phyloP scores from a whole-genome alignment of 2,888 invertebrate genomes.

The Parthenolecanium corni region DNA sequence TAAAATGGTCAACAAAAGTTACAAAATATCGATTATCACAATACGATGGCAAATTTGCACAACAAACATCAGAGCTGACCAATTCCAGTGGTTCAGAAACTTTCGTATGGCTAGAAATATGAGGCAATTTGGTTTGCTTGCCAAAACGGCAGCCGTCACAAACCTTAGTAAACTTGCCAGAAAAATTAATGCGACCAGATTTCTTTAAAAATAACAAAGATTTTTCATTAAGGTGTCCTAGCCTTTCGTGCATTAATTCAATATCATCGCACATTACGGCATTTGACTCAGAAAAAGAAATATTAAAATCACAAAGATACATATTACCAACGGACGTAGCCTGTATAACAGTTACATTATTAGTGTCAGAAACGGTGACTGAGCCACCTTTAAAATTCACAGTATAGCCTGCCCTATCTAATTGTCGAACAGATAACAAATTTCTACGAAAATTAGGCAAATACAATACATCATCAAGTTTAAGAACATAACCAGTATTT shows the following conservation, averaged over 20 bases:
- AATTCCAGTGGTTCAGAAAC: neutral
- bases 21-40: neutral
- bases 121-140: neutral
- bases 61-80: conserved; percentile 1
- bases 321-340: too few species aligned
- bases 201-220: too few species aligned
- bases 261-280: neutral
- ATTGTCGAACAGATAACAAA: too few species aligned
- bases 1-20: conserved; percentile 5
- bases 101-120: neutral
- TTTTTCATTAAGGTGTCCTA: neutral
- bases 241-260: neutral
- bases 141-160: neutral
- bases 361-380: too few species aligned
- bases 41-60: neutral
- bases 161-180: neutral
- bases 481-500: too few species aligned
- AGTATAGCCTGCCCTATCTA: too few species aligned
- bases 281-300: too few species aligned
- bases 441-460: too few species aligned
- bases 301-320: too few species aligned
- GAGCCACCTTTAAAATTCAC: too few species aligned
- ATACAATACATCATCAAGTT: neutral
- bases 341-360: too few species aligned
- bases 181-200: neutral